Evolutionary conservation across 2,888 invertebrate genomes (phyloP).

Genomic region (Onthophagus sagittarius): DNA sequence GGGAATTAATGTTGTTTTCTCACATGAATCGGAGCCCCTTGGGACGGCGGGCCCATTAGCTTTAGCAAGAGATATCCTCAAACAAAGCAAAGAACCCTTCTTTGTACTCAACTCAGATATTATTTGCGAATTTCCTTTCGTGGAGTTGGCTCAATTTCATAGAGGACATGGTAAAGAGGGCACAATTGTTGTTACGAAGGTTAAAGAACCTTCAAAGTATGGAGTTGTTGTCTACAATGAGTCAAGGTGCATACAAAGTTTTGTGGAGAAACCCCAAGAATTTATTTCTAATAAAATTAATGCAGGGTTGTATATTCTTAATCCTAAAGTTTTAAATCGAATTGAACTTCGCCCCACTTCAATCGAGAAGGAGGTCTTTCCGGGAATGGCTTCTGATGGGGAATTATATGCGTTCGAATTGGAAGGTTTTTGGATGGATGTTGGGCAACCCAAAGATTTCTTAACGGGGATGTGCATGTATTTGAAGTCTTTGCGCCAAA

Average conservation of each 20-base stretch:
- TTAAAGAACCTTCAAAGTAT: constrained; percentile 99
- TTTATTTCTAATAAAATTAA: constrained; percentile 99
- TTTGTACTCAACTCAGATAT: constrained; percentile 99
- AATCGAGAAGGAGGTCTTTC: constrained; percentile 98
- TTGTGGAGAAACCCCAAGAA: constrained; percentile 98
- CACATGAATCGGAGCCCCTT: constrained; percentile 93
- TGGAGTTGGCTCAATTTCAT: constrained; percentile 89
- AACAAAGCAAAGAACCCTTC: constrained; percentile 79
- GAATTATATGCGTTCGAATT: constrained; percentile 92
- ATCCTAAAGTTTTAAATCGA: constrained; percentile 82
- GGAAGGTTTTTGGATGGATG: constrained; percentile 99
- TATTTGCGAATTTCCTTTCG: constrained; percentile 98
- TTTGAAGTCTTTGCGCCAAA: constrained; percentile 75
- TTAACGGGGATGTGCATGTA: constrained; percentile 85
- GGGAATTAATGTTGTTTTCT: constrained; percentile 87
- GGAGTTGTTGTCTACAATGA: constrained; percentile 94
- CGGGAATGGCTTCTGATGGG: constrained; percentile 83
- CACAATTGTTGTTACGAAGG: constrained; percentile 97
- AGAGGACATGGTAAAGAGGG: constrained; percentile 92
- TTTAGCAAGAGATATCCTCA: constrained; percentile 74
- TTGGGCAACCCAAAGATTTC: constrained; percentile 98
- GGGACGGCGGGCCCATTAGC: constrained; percentile 98
- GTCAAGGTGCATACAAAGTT: constrained; percentile 81
- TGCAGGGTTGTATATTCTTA: constrained; percentile 96
- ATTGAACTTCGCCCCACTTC: constrained; percentile 93